A percentile compares a stretch with the other conserved stretches of the same genome.
phyloP scores from a whole-genome alignment of 2,888 invertebrate species.

The Syrphus vitripennis region DNA sequence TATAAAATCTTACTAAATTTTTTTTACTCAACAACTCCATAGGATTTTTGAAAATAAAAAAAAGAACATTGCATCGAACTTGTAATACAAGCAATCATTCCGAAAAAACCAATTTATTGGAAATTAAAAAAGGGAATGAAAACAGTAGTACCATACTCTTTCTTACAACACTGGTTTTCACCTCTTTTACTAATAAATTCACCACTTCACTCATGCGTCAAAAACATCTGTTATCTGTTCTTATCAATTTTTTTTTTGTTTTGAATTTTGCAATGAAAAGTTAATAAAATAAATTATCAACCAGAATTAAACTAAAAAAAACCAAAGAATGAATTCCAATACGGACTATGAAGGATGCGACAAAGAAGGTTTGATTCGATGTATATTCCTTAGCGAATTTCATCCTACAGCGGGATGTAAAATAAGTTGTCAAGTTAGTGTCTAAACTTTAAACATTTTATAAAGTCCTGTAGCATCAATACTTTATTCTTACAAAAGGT shows the following conservation, averaged over 20 bases:
- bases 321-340: conserved; percentile 45
- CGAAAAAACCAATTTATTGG: too few species aligned
- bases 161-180: not conserved
- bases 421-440: conserved; percentile 88
- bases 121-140: too few species aligned
- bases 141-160: too few species aligned
- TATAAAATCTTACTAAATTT: too few species aligned
- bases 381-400: conserved; percentile 91
- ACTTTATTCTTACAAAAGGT: conserved; percentile 82
- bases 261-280: not conserved
- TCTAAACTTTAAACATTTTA: not conserved
- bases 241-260: not conserved
- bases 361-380: conserved; percentile 89
- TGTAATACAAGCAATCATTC: too few species aligned
- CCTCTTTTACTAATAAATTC: not conserved
- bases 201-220: not conserved
- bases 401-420: conserved; percentile 91
- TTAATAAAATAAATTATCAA: not conserved
- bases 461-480: not conserved
- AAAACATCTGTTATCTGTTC: not conserved
- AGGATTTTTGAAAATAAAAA: too few species aligned
- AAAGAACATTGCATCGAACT: too few species aligned
- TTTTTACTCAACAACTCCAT: too few species aligned
- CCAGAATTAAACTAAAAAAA: not conserved
- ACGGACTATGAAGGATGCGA: conserved; percentile 84